These are phyloP conservation scores for Lepidochrysops patricia DNA, from an alignment of 2,888 invertebrate species.

Conservation along the genomic window DNA sequence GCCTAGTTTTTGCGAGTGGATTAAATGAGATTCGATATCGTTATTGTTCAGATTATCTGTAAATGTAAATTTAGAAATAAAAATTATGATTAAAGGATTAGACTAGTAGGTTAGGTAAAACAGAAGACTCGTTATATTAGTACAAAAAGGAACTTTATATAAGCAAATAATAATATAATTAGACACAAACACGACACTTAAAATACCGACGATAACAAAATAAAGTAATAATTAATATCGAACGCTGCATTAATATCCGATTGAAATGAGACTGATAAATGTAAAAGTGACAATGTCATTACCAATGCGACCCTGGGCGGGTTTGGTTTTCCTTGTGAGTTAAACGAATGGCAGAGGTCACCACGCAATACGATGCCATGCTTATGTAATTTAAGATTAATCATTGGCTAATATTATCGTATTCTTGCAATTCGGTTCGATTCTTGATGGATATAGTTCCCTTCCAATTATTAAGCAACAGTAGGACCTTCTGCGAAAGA, in stretches of 20 bases:
- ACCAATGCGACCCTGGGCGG: slow-evolving; percentile 7
- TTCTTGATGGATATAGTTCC: neutral
- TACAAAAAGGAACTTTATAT: too few relatives aligned
- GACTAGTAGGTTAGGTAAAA: too few relatives aligned
- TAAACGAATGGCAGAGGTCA: slow-evolving; percentile 16
- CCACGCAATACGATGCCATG: slow-evolving; percentile 16
- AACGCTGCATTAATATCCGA: neutral
- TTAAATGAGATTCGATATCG: neutral
- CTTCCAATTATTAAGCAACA: neutral
- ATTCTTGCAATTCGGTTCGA: neutral
- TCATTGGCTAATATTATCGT: slow-evolving; percentile 1
- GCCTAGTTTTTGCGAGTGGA: neutral
- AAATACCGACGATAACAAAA: neutral
- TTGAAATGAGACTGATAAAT: neutral
- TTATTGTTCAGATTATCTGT: too few relatives aligned
- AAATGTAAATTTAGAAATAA: too few relatives aligned
- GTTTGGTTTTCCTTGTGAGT: slow-evolving; percentile 15
- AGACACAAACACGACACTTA: neutral
- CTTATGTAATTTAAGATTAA: slow-evolving; percentile 18
- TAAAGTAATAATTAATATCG: neutral
- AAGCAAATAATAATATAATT: too few relatives aligned
- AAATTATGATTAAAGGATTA: too few relatives aligned
- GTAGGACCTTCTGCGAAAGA: neutral
- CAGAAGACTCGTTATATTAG: too few relatives aligned
- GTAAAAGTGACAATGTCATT: slow-evolving; percentile 20